Conservation (phyloP, 2,888 invertebrate genomes). For the Elmis aenea region DNA sequence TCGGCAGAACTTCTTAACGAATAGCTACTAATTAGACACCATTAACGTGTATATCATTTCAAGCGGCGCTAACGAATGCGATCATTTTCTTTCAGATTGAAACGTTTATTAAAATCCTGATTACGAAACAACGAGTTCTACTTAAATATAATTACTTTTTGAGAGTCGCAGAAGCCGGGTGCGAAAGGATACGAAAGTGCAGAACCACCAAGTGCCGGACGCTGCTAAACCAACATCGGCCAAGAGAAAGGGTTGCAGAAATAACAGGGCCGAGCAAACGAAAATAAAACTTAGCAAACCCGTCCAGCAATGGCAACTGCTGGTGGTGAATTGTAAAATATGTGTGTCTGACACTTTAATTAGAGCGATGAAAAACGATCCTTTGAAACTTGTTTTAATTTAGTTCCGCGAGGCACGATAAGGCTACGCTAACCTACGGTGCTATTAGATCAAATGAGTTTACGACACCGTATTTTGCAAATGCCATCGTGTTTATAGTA, state of each 20-base stretch:
- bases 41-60: slow-evolving; percentile 18
- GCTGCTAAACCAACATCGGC: slow-evolving; percentile 24
- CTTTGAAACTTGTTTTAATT: slow-evolving; percentile 44
- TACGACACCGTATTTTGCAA: too few species aligned
- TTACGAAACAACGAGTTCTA: slow-evolving; percentile 19
- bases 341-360: slow-evolving; percentile 44
- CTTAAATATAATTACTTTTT: slow-evolving; percentile 24
- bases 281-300: slow-evolving; percentile 23
- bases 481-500: too few species aligned
- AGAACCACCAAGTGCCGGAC: slow-evolving; percentile 18
- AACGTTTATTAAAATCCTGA: slow-evolving; percentile 19
- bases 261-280: slow-evolving; percentile 24
- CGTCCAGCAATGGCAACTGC: slow-evolving; percentile 26
- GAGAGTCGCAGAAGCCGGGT: slow-evolving; percentile 15
- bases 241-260: slow-evolving; percentile 26
- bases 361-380: slow-evolving; percentile 44
- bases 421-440: slow-evolving; percentile 14
- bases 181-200: slow-evolving; percentile 15
- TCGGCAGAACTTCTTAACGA: slow-evolving; percentile 21
- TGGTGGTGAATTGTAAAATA: slow-evolving; percentile 40
- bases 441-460: slow-evolving; percentile 20
- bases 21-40: slow-evolving; percentile 27
- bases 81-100: slow-evolving; percentile 15
- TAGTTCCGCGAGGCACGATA: slow-evolving; percentile 31
- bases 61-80: slow-evolving; percentile 5